Conservation (phyloP, 2,888 invertebrate genomes). For the Plebejus argus region DNA sequence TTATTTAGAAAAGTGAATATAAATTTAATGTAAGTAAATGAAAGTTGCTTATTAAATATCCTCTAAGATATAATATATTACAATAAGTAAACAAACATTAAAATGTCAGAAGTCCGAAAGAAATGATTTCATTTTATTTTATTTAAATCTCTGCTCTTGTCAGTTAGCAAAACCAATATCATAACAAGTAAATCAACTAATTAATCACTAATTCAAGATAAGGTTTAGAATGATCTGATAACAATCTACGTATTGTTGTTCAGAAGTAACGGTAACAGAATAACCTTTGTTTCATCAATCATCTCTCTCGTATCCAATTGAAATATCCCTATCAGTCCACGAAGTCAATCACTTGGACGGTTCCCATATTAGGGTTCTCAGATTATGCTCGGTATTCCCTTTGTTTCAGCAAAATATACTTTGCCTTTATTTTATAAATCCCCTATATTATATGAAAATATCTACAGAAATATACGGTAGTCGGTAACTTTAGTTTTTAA, state of each 20-base stretch:
- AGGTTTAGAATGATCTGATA: background rate
- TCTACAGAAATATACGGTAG: too few relatives aligned
- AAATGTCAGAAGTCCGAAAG: too few relatives aligned
- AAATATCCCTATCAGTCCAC: slow-evolving; percentile 30
- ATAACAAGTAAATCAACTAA: background rate
- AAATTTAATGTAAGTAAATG: too few relatives aligned
- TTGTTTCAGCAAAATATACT: background rate
- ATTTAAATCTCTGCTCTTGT: background rate
- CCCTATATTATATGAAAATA: background rate
- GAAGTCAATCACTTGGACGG: slow-evolving; percentile 8
- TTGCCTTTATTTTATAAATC: background rate
- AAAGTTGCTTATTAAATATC: too few relatives aligned
- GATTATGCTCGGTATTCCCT: slow-evolving; percentile 2
- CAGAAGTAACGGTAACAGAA: slow-evolving; percentile 41
- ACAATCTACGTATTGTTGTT: slow-evolving; percentile 6
- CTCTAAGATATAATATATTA: too few relatives aligned
- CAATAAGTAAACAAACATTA: too few relatives aligned
- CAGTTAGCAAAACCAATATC: background rate
- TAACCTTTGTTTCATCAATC: slow-evolving; percentile 44
- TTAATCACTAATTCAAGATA: slow-evolving; percentile 17
- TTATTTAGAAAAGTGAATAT: background rate
- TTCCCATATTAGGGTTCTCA: slow-evolving; percentile 11
- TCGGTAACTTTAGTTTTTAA: too few relatives aligned
- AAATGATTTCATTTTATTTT: too few relatives aligned
- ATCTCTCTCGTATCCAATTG: slow-evolving; percentile 40